Percentiles rank a stretch among this genome's conserved stretches.
These are phyloP conservation scores for Coleophora flavipennella DNA, from an alignment of 2,888 invertebrate species.

Conservation along the genomic window DNA sequence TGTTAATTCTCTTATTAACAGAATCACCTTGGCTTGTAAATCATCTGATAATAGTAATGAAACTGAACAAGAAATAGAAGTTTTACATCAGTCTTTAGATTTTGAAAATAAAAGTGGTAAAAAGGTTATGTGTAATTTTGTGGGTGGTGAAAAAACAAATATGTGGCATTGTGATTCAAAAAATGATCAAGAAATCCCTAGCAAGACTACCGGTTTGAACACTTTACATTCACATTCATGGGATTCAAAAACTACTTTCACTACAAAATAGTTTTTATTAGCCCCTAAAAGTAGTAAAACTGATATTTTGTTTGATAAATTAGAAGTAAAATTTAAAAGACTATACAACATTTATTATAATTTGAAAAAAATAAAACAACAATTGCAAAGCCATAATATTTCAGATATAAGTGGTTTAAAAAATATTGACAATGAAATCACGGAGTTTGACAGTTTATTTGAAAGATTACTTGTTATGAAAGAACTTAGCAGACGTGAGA, in stretches of 20 bases:
- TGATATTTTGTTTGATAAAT: neutral
- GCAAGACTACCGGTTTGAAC: too few species aligned
- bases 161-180: too few species aligned
- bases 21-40: constrained; percentile 15
- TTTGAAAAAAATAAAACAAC: neutral
- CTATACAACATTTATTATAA: neutral
- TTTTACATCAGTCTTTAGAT: constrained; percentile 13
- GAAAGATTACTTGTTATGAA: neutral
- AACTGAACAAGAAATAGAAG: constrained; percentile 19
- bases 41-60: constrained; percentile 9
- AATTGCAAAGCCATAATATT: neutral
- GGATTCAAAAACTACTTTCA: too few species aligned
- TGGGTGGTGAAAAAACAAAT: neutral
- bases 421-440: neutral
- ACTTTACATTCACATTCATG: too few species aligned
- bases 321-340: neutral
- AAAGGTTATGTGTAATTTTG: neutral
- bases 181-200: too few species aligned
- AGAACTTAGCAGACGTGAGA: neutral
- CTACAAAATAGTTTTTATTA: too few species aligned
- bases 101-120: neutral
- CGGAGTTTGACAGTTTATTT: neutral
- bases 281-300: neutral
- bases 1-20: constrained; percentile 18
- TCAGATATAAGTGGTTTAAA: neutral